Base-by-base conservation (phyloP, 1,140 invertebrate species). In the Eubasilissa regina region DNA sequence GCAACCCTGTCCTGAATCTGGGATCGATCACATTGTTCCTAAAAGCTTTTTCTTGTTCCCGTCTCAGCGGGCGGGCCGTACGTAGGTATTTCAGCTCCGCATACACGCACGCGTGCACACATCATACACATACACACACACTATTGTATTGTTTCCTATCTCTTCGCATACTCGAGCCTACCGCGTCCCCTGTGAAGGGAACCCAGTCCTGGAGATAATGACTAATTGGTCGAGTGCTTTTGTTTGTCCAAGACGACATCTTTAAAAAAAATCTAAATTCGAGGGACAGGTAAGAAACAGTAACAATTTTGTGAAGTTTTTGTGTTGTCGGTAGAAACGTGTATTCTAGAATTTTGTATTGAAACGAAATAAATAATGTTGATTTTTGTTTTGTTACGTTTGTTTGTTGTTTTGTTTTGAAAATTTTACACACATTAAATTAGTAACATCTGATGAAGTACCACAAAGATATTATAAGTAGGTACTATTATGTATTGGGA, bases 191-290 rank as follows among this genome's bases (percentile, higher is more conserved):
- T 62, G 58, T 62, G 19, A 15, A 21, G 60, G n/a, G 21, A 12
- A 10, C 19, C 60, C 60, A 35, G 13, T n/a, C 35, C 60, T 44
- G 35, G 35, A 64, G 60, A 64, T 64, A 64, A 64, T 64, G 60
- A 64, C 60, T 64, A 64, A 64, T 64, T 64, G 60, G 60, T 11
- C 60, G 60, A 64, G 60, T 64, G 60, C 60, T 64, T 64, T 64
- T 64, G 60, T 64, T 64, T 64, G 60, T 64, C 35, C 60, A 64
- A 64, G 4, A 64, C 25, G 35, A 35, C 48, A 51, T 51, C n/a
- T 35, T 35, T 35, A 3, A 3, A 35, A 35, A 35, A 35, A 35
- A 35, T 35, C 25, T 35, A 35, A 35, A 35, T 35, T 35, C 25
- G 25, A 35, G 6, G 25, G 25, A 35, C 25, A 35, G 25, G 25